Evolutionary conservation across 2,888 invertebrate species (phyloP).

Genomic region (Aplocera efformata): DNA sequence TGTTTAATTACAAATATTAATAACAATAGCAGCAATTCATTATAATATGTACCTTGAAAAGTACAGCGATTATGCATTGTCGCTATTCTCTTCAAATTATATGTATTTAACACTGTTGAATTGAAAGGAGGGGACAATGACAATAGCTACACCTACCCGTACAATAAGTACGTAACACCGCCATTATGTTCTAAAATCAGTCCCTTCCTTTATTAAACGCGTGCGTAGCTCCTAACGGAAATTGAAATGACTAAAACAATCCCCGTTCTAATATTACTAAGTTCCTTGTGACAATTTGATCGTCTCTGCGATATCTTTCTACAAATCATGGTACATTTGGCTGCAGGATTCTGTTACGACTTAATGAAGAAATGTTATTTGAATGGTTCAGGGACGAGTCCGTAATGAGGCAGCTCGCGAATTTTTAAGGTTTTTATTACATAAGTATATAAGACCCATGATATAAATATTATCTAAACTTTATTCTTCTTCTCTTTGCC

Average conservation of each 20-base stretch:
- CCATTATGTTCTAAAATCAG: conserved; percentile 35
- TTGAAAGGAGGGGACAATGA: conserved; percentile 13
- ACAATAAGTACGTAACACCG: conserved; percentile 17
- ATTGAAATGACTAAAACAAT: conserved; percentile 50
- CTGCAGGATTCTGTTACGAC: not conserved
- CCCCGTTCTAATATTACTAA: conserved; percentile 41
- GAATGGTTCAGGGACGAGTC: no score
- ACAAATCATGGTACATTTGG: conserved; percentile 3
- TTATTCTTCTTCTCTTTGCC: no score
- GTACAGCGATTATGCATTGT: conserved; percentile 10
- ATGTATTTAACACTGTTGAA: conserved; percentile 19
- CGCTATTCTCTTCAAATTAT: conserved; percentile 11
- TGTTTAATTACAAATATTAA: no score
- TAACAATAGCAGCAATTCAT: no score
- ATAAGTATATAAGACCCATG: no score
- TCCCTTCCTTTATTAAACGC: conserved; percentile 48
- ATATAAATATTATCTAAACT: no score
- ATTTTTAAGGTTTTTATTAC: no score
- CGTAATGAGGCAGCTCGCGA: no score
- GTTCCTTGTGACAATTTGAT: conserved; percentile 32
- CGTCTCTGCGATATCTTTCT: conserved; percentile 11
- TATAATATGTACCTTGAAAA: no score
- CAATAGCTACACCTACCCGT: conserved; percentile 13
- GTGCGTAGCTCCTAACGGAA: conserved; percentile 41
- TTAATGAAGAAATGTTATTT: conserved; percentile 3